phyloP scores from a whole-genome alignment of 2,888 invertebrate species.

The Scaptomyza tumidula region DNA sequence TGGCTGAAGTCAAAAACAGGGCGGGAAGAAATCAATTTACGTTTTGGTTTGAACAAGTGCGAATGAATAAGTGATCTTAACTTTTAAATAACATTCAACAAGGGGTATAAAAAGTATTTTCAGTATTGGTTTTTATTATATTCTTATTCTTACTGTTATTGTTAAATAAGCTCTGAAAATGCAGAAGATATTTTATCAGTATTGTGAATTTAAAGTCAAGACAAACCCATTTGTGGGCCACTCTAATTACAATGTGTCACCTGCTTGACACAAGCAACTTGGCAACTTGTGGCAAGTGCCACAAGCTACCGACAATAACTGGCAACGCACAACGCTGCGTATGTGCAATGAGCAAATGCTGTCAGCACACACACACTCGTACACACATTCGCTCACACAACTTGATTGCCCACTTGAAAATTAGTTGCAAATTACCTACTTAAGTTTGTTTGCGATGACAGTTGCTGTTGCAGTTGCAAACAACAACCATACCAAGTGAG shows the following conservation, averaged over 20 bases:
- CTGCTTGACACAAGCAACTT: constrained; percentile 24
- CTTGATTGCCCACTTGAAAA: constrained; percentile 69
- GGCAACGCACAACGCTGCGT: constrained; percentile 40
- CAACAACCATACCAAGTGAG: constrained; percentile 13
- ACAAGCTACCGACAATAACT: constrained; percentile 13
- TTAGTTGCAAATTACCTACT: constrained; percentile 80
- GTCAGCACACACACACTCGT: constrained; percentile 13
- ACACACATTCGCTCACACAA: constrained; percentile 12
- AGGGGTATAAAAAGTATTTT: no score
- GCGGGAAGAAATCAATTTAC: neutral
- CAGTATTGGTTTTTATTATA: neutral
- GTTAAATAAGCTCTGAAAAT: neutral
- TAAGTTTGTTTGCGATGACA: constrained; percentile 71
- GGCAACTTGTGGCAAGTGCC: constrained; percentile 11
- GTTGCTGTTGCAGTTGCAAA: constrained; percentile 24
- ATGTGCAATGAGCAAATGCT: constrained; percentile 54
- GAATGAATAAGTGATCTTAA: no score
- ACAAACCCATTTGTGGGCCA: constrained; percentile 5
- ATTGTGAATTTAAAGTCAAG: constrained; percentile 7
- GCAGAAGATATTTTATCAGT: constrained; percentile 6
- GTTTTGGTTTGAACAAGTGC: no score
- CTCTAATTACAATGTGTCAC: constrained; percentile 44
- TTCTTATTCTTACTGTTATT: no score
- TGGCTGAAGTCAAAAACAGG: neutral
- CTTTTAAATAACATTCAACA: no score